Percentiles rank a stretch among this genome's conserved stretches.
Evolutionary conservation across 2,797 vertebrate genomes (phyloP).

Genomic region (Myiothlypis chrysogaster): DNA sequence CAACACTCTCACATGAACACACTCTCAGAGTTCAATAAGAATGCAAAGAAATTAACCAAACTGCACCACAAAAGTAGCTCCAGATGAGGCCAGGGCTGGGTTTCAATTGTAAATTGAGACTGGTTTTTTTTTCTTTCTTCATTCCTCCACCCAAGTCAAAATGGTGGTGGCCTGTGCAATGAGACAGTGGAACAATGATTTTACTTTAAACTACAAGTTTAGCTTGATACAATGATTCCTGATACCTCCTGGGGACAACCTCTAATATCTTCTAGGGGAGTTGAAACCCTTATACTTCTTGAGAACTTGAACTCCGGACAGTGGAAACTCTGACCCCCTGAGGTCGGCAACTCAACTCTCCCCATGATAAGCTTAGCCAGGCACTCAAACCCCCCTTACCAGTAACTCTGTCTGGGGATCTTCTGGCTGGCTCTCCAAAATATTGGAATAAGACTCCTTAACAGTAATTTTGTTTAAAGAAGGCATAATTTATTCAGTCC

Average conservation of each 20-base stretch:
- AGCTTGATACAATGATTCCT: background rate
- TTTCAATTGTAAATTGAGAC: background rate
- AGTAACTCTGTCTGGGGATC: background rate
- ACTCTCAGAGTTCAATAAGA: background rate
- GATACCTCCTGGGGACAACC: background rate
- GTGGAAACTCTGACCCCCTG: background rate
- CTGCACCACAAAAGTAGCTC: background rate
- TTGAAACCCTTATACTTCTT: background rate
- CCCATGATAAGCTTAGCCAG: background rate
- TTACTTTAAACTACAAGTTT: background rate
- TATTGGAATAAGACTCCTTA: background rate
- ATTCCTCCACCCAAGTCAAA: background rate
- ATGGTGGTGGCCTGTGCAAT: background rate
- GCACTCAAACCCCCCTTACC: background rate
- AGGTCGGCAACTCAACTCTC: background rate
- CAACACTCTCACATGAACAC: background rate
- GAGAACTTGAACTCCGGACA: background rate
- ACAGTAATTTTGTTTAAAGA: background rate
- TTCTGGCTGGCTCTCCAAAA: background rate
- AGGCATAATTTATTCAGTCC: background rate
- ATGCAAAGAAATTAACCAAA: background rate
- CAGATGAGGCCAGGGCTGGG: accelerated
- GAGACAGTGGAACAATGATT: background rate
- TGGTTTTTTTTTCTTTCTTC: background rate
- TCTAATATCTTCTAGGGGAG: background rate